Evolutionary conservation across 2,797 vertebrate genomes (phyloP), one percentile per base, ranked within the genome.

Genomic region (Xenopus petersii): DNA sequence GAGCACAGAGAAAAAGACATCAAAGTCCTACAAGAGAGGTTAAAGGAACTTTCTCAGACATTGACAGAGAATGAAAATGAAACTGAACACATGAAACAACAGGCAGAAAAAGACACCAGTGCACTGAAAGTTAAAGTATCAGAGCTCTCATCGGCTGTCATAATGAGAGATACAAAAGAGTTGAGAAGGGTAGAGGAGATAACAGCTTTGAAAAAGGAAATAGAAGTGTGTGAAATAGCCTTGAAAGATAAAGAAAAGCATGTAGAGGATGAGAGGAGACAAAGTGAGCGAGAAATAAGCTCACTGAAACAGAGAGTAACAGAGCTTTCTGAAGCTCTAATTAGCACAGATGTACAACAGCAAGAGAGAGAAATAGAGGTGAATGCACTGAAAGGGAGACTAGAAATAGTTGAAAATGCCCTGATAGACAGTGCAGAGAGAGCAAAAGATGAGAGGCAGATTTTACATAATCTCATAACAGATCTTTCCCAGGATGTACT

Each of bases 61-160:
- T 26, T 71, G 21, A 26, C 13, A 47, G 82, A 87, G 75, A 86
- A 75, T 60, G 84, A 88, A 46, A 79, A 60, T 56, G 71, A 83
- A 63, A 61, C 48, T 0, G 54, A 82, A 61, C 68, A 33, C 54
- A 33, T 64, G 74, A 10, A 71, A 75, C 63, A 75, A 30, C 75
- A 82, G 9, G 15, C 21, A 42, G 69, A 76, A 46, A 71, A 24
- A 11, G 36, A 47, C 4, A 42, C 54, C 10, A 9, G 21, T 17
- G 60, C 47, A 17, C 75, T 83, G 47, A 67, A 58, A 47, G 67
- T 68, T 56, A 79, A 6, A 0, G 12, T 78, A 46, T 54, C 60
- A 59, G 60, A 65, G 2, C 66, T 73, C 6, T 78, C 61, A 13
- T 16, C 16, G 36, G 12, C 26, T 36, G 24, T 78, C 12, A n/a